These are phyloP conservation scores for Dendroctonus ponderosae DNA, from an alignment of 1,140 invertebrate species.

Conservation along the genomic window DNA sequence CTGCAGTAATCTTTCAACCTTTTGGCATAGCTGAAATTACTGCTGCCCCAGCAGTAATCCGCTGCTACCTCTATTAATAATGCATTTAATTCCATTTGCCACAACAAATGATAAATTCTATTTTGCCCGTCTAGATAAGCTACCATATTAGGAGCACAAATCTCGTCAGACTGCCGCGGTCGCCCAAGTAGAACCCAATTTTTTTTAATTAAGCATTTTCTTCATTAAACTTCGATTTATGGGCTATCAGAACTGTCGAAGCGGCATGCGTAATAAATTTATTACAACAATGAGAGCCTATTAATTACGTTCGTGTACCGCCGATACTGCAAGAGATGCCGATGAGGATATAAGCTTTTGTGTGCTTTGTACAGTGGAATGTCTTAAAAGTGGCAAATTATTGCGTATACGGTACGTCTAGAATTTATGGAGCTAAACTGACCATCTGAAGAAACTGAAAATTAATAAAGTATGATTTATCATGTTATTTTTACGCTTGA, in stretches of 20 bases:
- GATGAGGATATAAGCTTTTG: conserved; percentile 21
- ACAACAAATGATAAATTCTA: conserved; percentile 13
- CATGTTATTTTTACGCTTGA: too few species aligned
- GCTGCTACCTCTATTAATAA: neutral
- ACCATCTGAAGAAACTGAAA: too few species aligned
- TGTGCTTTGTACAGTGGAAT: conserved; percentile 20
- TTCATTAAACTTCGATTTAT: conserved; percentile 26
- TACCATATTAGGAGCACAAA: conserved; percentile 19
- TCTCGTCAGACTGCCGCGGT: conserved; percentile 10
- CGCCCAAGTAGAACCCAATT: conserved; percentile 20
- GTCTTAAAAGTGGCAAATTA: conserved; percentile 26
- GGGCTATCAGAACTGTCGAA: conserved; percentile 23
- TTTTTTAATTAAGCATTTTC: conserved; percentile 28
- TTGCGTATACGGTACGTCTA: conserved; percentile 8
- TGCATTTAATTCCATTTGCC: conserved; percentile 10
- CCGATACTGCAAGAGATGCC: conserved; percentile 17
- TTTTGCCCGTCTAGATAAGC: conserved; percentile 14
- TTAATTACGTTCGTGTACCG: conserved; percentile 24
- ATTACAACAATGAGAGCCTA: conserved; percentile 23
- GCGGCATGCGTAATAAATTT: conserved; percentile 28
- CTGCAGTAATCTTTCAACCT: too few species aligned
- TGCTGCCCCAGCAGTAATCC: too few species aligned
- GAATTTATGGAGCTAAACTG: neutral
- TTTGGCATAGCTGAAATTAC: too few species aligned
- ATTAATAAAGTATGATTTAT: too few species aligned